phyloP scores from a whole-genome alignment of 2,888 invertebrate species.

The Microctonus hyperodae region DNA sequence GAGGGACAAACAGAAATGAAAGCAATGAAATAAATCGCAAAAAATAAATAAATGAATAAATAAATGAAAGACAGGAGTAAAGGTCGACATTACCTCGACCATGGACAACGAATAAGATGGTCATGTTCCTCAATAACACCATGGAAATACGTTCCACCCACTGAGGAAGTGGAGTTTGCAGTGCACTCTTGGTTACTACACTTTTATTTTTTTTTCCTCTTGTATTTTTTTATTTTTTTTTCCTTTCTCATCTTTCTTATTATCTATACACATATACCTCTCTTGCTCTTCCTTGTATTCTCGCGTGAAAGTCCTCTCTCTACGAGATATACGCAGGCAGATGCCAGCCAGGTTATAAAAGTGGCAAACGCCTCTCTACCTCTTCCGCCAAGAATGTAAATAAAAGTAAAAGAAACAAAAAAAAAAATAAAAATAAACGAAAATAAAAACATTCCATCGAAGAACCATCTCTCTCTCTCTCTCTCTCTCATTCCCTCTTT shows the following conservation, averaged over 20 bases:
- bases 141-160: slow-evolving; percentile 26
- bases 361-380: slow-evolving; percentile 12
- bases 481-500: background rate
- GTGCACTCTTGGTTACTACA: slow-evolving; percentile 18
- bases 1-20: slow-evolving; percentile 19
- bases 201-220: background rate
- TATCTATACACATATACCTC: background rate
- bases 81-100: slow-evolving; percentile 11
- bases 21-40: background rate
- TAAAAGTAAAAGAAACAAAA: slow-evolving; percentile 7
- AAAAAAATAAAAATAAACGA: slow-evolving; percentile 4
- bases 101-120: slow-evolving; percentile 21
- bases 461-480: background rate
- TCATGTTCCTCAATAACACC: slow-evolving; percentile 20
- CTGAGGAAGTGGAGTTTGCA: slow-evolving; percentile 12
- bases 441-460: background rate
- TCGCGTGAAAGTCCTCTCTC: slow-evolving; percentile 7
- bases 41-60: background rate
- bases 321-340: slow-evolving; percentile 13
- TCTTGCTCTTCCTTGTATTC: background rate
- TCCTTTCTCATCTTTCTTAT: background rate
- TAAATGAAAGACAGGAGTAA: slow-evolving; percentile 9
- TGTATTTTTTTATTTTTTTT: no score
- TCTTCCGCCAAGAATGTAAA: slow-evolving; percentile 19
- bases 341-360: slow-evolving; percentile 18